These are phyloP conservation scores for Falco concolor DNA, from an alignment of 2,797 vertebrate species.

Conservation along the genomic window DNA sequence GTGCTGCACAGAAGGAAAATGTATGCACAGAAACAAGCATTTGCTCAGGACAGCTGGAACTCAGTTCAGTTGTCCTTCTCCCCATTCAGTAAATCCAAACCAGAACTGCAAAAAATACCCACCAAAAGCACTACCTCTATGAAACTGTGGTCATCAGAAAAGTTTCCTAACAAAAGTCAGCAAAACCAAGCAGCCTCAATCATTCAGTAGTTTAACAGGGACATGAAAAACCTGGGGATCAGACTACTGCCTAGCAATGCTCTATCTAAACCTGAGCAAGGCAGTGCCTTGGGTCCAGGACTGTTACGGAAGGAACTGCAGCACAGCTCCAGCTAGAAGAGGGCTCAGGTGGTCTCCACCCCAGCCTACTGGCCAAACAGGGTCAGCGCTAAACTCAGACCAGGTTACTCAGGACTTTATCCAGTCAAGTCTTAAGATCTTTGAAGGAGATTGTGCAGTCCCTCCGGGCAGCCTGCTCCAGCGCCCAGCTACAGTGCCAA, in stretches of 20 bases:
- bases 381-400: neutral
- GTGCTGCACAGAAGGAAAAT: neutral
- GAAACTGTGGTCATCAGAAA: neutral
- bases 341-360: neutral
- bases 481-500: neutral
- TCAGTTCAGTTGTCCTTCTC: neutral
- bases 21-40: accelerated
- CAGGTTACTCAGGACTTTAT: neutral
- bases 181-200: neutral
- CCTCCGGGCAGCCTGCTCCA: neutral
- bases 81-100: neutral
- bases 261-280: neutral
- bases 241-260: neutral
- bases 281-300: neutral
- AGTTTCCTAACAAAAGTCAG: neutral
- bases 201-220: neutral
- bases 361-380: neutral
- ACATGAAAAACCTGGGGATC: neutral
- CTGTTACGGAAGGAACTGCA: neutral
- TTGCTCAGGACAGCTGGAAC: neutral
- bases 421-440: neutral
- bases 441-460: neutral
- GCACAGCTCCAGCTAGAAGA: neutral
- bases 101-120: neutral
- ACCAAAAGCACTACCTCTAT: neutral